Percentiles rank a stretch among this genome's conserved stretches.
Conservation (phyloP, 2,888 invertebrate species). For the Drosophila merina region DNA sequence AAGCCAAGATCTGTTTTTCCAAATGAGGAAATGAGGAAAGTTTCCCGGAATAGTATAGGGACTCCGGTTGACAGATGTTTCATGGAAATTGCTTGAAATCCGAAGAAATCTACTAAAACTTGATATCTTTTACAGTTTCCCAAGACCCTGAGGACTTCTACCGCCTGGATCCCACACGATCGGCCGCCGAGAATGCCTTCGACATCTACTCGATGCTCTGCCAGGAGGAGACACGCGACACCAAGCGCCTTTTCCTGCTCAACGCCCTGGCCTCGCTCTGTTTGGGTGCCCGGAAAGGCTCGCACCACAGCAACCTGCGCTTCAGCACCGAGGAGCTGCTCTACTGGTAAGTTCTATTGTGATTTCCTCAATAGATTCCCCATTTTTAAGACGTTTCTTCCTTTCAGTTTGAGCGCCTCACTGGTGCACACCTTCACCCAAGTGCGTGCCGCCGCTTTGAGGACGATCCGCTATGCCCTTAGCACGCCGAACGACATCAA, state of each 20-base stretch:
- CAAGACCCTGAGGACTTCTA: conserved; percentile 87
- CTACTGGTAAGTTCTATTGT: conserved; percentile 87
- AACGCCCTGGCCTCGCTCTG: conserved; percentile 93
- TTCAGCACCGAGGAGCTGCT: conserved; percentile 92
- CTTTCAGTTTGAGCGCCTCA: conserved; percentile 91
- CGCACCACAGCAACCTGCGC: conserved; percentile 85
- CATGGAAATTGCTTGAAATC: too few relatives aligned
- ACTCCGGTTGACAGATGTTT: too few relatives aligned
- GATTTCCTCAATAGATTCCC: background rate
- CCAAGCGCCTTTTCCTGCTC: conserved; percentile 92
- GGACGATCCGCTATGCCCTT: conserved; percentile 93
- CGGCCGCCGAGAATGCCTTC: conserved; percentile 87
- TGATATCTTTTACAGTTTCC: conserved; percentile 60
- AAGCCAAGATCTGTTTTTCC: background rate
- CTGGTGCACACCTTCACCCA: conserved; percentile 94
- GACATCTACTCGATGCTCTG: conserved; percentile 88
- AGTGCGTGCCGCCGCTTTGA: conserved; percentile 93
- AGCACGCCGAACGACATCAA: conserved; percentile 91
- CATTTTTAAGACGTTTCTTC: background rate
- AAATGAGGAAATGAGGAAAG: too few relatives aligned
- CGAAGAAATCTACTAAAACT: background rate
- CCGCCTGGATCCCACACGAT: conserved; percentile 86
- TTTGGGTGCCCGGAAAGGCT: conserved; percentile 60
- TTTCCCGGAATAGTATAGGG: too few relatives aligned
- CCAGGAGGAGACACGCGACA: conserved; percentile 87